Percentiles rank a stretch among this genome's conserved stretches.
phyloP scores from a whole-genome alignment of 2,797 vertebrate species.

The Labroides dimidiatus region DNA sequence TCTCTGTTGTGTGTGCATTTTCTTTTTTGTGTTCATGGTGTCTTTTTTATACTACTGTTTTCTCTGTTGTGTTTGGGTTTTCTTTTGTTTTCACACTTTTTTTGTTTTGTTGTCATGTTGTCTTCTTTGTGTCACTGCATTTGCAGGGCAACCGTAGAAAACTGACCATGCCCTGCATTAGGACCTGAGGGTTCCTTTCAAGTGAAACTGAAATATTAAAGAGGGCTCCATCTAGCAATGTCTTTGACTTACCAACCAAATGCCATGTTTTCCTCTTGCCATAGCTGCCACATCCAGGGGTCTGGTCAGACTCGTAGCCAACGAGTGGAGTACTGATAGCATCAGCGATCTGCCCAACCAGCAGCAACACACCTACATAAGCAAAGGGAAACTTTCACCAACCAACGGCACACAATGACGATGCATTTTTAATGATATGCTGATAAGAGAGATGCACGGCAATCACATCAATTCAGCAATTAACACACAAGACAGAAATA shows the following conservation, averaged over 20 bases:
- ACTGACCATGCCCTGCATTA: too few species aligned
- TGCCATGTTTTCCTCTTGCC: constrained; percentile 96
- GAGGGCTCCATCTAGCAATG: background rate
- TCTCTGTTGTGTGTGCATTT: too few species aligned
- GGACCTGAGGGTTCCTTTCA: background rate
- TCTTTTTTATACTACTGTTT: too few species aligned
- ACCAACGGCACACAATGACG: background rate
- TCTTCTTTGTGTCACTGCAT: too few species aligned
- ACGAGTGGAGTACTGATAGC: constrained; percentile 92
- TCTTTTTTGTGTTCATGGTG: too few species aligned
- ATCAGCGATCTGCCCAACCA: constrained; percentile 90
- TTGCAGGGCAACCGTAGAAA: too few species aligned
- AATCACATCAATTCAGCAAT: background rate
- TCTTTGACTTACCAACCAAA: constrained; percentile 85
- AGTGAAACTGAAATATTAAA: background rate
- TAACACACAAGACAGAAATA: too few species aligned
- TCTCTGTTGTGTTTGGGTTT: too few species aligned
- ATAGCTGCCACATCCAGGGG: constrained; percentile 82
- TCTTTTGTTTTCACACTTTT: too few species aligned
- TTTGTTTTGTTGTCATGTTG: too few species aligned
- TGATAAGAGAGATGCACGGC: too few species aligned
- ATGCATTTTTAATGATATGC: too few species aligned
- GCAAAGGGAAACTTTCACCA: background rate
- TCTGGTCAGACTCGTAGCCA: constrained; percentile 90
- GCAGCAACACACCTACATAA: constrained; percentile 83